Conservation (phyloP, 2,888 invertebrate genomes). For the Luperina testacea region DNA sequence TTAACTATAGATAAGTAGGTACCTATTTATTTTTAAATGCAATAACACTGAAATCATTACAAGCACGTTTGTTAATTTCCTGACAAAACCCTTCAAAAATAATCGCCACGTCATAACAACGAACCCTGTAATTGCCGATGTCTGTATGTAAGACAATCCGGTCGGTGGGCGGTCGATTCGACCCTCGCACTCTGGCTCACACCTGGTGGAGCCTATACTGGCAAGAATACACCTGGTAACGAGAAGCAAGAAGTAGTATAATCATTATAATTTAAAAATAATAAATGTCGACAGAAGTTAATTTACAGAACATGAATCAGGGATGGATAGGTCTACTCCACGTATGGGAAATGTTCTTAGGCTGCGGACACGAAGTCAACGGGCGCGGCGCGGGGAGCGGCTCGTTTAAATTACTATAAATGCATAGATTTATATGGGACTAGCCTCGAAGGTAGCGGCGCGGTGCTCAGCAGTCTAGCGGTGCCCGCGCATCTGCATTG, state of each 20-base stretch:
- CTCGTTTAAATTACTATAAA: too few species aligned
- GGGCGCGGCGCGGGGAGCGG: too few species aligned
- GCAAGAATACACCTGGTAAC: constrained; percentile 55
- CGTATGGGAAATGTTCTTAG: too few species aligned
- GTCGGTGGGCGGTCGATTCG: constrained; percentile 63
- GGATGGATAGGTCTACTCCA: too few species aligned
- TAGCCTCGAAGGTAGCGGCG: too few species aligned
- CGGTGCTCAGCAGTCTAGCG: too few species aligned
- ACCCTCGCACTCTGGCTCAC: constrained; percentile 62
- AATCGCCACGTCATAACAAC: constrained; percentile 72
- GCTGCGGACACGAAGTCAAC: too few species aligned
- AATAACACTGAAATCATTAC: too few species aligned
- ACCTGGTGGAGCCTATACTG: constrained; percentile 59
- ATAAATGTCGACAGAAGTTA: neutral
- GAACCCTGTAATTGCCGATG: constrained; percentile 77
- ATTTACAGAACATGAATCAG: neutral
- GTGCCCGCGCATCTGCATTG: too few species aligned
- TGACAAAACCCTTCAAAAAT: constrained; percentile 27
- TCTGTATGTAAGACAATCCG: constrained; percentile 82
- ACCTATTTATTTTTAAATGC: too few species aligned
- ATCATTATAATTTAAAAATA: neutral
- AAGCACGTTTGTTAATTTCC: neutral
- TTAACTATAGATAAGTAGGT: too few species aligned
- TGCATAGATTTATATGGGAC: too few species aligned
- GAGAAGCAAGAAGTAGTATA: neutral